Base-by-base conservation (phyloP, 2,113 vertebrate species). In the Clupea harengus region DNA sequence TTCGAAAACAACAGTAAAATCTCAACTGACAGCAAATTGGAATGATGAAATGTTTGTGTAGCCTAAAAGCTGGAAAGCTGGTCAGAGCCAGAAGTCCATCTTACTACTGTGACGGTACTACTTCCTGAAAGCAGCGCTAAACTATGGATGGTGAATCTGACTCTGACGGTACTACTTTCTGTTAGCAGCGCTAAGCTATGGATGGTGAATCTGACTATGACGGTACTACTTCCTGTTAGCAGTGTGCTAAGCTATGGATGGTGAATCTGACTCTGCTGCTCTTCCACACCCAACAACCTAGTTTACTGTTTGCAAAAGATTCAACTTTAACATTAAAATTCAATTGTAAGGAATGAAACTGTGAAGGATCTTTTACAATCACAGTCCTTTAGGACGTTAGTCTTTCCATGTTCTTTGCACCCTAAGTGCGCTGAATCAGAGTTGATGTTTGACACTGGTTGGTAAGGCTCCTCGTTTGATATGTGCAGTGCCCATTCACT, bases 31-130 rank as follows among this genome's bases (percentile, higher is more conserved):
- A 39, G 72, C 32, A 78, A 78, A 32, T 78, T 78, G 72, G 72
- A 78, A 78, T 78, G 72, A 78, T 78, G 72, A 78, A 78, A 78
- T 78, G 32, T 78, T 32, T 78, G 72, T 20, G 60, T 78, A 15
- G n/a, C 9, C 64, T 67, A 10, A 13, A n/a, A 28, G n/a, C 28
- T 67, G 54, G 54, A 60, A 60, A 60, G 50, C 50, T 52, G 50
- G 54, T 22, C 54, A 60, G 50, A 52, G 54, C 54, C 54, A 60
- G 18, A 22, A 60, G 54, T 60, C 20, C 22, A 22, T 60, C 54
- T 60, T 60, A 60, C 54, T 22, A 28, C 7, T 67, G 64, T 25
- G 64, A 67, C 64, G 25, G 64, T 28, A 25, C 64, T 25, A 28
- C 25, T 25, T 28, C 7, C 64, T 67, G n/a, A 67, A 67, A 32